Evolutionary conservation across 2,113 vertebrate species (phyloP).

Genomic region (Ptyas mucosa): DNA sequence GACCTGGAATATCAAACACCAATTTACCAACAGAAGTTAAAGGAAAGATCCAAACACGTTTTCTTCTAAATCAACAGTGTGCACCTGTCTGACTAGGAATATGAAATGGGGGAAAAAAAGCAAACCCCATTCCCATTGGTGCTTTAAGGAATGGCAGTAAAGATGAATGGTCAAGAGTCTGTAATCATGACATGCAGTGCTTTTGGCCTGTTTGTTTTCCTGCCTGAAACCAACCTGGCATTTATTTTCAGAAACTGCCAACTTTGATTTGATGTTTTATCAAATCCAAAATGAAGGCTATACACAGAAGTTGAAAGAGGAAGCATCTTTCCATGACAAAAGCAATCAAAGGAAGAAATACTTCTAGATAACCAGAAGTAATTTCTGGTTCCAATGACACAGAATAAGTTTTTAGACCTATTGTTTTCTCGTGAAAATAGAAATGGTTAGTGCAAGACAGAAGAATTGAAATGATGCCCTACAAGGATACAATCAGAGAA

Average conservation of each 20-base stretch:
- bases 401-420: background rate
- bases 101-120: background rate
- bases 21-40: background rate
- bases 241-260: background rate
- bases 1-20: background rate
- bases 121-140: background rate
- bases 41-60: background rate
- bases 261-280: background rate
- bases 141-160: background rate
- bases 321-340: background rate
- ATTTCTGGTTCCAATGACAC: background rate
- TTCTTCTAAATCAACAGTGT: background rate
- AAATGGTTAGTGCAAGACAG: background rate
- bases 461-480: background rate
- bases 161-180: background rate
- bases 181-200: background rate
- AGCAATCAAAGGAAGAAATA: background rate
- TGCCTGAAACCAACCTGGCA: background rate
- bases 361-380: background rate
- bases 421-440: background rate
- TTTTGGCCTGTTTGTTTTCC: background rate
- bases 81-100: background rate
- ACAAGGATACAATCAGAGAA: background rate
- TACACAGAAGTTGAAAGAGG: background rate
- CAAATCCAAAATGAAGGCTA: background rate